These are phyloP conservation scores for Hystrix brachyura DNA, from an alignment of 2,113 vertebrate species.

Conservation along the genomic window DNA sequence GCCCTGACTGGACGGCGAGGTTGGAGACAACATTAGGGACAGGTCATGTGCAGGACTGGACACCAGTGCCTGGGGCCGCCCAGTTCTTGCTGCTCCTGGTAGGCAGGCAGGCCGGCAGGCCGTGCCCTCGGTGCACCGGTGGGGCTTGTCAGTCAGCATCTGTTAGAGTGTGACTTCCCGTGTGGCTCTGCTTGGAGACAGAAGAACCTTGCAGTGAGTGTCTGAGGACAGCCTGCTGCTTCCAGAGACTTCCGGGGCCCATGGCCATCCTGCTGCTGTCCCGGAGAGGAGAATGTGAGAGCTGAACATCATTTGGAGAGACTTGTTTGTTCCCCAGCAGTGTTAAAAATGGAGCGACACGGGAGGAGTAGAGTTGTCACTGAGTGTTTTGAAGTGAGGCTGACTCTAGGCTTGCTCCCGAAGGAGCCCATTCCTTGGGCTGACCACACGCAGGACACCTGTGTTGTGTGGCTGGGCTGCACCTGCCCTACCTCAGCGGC, in stretches of 20 bases:
- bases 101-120: not conserved
- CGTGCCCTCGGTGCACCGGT: not conserved
- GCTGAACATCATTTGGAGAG: not conserved
- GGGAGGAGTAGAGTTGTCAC: not conserved
- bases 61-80: too few relatives aligned
- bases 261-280: not conserved
- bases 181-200: not conserved
- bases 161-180: not conserved
- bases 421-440: rapidly evolving
- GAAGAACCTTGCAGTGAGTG: rapidly evolving
- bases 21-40: not conserved
- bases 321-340: not conserved
- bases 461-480: rapidly evolving
- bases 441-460: rapidly evolving
- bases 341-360: not conserved
- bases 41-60: not conserved
- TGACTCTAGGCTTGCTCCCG: not conserved
- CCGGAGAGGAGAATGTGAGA: not conserved
- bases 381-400: not conserved
- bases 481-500: too few relatives aligned
- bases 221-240: not conserved
- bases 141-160: not conserved
- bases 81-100: too few relatives aligned
- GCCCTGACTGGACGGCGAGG: not conserved
- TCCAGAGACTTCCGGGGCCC: not conserved